phyloP scores from a whole-genome alignment of 2,797 vertebrate genomes.

The Numenius phaeopus region DNA sequence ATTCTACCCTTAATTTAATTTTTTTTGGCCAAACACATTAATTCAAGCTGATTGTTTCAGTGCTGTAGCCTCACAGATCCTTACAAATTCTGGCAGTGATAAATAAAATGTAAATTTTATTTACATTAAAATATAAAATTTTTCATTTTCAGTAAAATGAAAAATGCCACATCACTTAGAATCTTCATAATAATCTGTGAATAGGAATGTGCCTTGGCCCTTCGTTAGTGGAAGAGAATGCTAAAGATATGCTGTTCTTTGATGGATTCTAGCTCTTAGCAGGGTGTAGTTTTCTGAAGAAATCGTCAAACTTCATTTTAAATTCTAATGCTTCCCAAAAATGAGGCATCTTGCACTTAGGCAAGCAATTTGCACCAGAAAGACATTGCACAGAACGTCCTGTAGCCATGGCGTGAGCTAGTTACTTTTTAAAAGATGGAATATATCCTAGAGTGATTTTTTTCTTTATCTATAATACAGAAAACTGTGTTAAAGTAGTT shows the following conservation, averaged over 20 bases:
- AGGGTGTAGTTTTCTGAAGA: constrained; percentile 9
- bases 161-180: background rate
- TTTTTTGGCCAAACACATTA: background rate
- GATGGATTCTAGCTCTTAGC: constrained; percentile 10
- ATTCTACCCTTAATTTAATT: background rate
- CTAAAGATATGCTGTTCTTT: background rate
- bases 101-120: background rate
- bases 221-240: background rate
- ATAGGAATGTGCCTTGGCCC: background rate
- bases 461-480: background rate
- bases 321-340: constrained; percentile 16
- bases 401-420: background rate
- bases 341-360: background rate
- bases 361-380: background rate
- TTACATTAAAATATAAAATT: too few relatives aligned
- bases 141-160: background rate
- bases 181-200: background rate
- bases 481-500: background rate
- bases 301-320: constrained; percentile 2
- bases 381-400: background rate
- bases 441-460: background rate
- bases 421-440: background rate
- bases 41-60: background rate
- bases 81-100: background rate
- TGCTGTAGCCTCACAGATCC: background rate